Conservation (phyloP, 2,797 vertebrate genomes). For the Remorina albescens region DNA sequence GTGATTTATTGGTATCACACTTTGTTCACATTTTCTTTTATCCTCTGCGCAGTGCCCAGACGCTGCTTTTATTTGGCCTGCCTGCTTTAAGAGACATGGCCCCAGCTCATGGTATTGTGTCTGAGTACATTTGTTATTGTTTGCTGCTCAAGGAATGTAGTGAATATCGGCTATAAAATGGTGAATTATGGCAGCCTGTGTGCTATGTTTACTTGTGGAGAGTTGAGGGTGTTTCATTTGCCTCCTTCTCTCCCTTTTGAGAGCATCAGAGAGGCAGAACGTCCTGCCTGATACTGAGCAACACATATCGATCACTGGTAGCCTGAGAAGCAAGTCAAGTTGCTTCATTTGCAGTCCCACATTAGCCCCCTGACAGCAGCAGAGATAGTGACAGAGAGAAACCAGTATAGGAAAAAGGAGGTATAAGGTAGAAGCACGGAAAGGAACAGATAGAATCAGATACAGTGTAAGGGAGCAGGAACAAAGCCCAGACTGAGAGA, state of each 20-base stretch:
- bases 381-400: slow-evolving; percentile 44
- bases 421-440: slow-evolving; percentile 52
- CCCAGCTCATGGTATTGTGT: slow-evolving; percentile 52
- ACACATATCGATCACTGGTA: slow-evolving; percentile 81
- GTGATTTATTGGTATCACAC: slow-evolving; percentile 61
- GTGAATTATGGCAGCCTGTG: slow-evolving; percentile 65
- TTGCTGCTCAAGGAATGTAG: slow-evolving; percentile 66
- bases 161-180: slow-evolving; percentile 75
- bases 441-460: slow-evolving; percentile 63
- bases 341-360: slow-evolving; percentile 81
- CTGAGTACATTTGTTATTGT: slow-evolving; percentile 72
- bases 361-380: slow-evolving; percentile 72
- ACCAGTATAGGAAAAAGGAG: slow-evolving; percentile 36
- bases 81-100: slow-evolving; percentile 65
- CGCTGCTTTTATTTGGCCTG: slow-evolving; percentile 57
- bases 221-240: slow-evolving; percentile 70
- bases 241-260: slow-evolving; percentile 55
- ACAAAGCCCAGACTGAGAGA: slow-evolving; percentile 48
- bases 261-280: slow-evolving; percentile 56
- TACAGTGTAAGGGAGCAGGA: slow-evolving; percentile 58
- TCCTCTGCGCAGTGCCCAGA: slow-evolving; percentile 40
- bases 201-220: slow-evolving; percentile 59
- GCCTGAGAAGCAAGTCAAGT: slow-evolving; percentile 82
- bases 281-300: slow-evolving; percentile 79
- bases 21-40: slow-evolving; percentile 64